phyloP scores from a whole-genome alignment of 2,888 invertebrate genomes.

The Trypoxylon attenuatum region DNA sequence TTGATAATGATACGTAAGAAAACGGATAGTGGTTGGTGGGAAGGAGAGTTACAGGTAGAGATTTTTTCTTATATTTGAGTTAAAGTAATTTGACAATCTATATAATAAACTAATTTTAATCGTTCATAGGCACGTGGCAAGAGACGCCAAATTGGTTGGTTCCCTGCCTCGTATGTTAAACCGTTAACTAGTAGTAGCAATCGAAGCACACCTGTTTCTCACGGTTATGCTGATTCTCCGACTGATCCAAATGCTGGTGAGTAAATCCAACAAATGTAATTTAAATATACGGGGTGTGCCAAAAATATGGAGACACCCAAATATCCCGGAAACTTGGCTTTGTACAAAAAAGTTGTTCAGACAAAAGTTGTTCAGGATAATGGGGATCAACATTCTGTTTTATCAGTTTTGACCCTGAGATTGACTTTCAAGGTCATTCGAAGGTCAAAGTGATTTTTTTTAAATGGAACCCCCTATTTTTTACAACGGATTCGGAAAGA shows the following conservation, averaged over 20 bases:
- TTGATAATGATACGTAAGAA: slow-evolving; percentile 97
- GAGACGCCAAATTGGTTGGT: slow-evolving; percentile 97
- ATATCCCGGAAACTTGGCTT: background rate
- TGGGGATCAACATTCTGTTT: too few species aligned
- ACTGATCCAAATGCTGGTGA: slow-evolving; percentile 71
- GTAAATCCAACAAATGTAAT: slow-evolving; percentile 36
- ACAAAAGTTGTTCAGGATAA: too few species aligned
- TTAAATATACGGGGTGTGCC: too few species aligned
- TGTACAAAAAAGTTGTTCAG: too few species aligned
- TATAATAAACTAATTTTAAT: background rate
- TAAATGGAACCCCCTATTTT: too few species aligned
- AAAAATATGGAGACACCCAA: too few species aligned
- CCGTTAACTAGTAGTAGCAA: slow-evolving; percentile 72
- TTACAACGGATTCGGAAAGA: too few species aligned
- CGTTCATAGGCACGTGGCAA: slow-evolving; percentile 80
- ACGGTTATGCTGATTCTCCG: slow-evolving; percentile 72
- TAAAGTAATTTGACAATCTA: too few species aligned
- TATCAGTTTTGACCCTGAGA: too few species aligned
- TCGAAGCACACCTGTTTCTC: slow-evolving; percentile 72
- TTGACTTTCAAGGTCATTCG: too few species aligned
- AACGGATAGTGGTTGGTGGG: slow-evolving; percentile 99
- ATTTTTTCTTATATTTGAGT: background rate
- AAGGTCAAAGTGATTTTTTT: too few species aligned
- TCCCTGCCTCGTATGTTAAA: slow-evolving; percentile 98
- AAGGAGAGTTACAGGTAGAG: slow-evolving; percentile 94